These are phyloP conservation scores for Eupristina koningsbergeri DNA, from an alignment of 1,140 invertebrate species.

Conservation along the genomic window DNA sequence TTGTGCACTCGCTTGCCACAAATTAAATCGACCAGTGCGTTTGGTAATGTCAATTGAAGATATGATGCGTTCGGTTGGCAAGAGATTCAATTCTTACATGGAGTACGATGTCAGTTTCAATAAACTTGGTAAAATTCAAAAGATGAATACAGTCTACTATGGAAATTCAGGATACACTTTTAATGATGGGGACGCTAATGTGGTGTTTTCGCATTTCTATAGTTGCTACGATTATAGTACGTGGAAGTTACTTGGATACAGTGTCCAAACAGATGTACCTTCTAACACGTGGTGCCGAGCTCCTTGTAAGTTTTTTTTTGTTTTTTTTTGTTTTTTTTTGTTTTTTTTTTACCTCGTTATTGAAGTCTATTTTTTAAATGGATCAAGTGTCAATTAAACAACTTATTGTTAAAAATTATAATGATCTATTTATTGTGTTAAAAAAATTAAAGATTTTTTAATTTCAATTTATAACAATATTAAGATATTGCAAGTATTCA, in stretches of 20 bases:
- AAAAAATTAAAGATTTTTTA: no score
- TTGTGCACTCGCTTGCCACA: conserved; percentile 77
- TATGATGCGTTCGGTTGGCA: conserved; percentile 80
- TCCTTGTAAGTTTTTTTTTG: conserved; percentile 74
- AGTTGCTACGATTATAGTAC: conserved; percentile 76
- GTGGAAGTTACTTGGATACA: conserved; percentile 75
- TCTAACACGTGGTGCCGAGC: conserved; percentile 77
- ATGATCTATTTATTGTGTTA: no score
- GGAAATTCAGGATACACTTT: conserved; percentile 78
- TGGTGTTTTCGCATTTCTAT: conserved; percentile 60
- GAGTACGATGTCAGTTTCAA: conserved; percentile 82
- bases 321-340: no score
- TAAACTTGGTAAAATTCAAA: conserved; percentile 79
- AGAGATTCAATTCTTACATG: conserved; percentile 75
- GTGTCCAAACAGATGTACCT: conserved; percentile 77
- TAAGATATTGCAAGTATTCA: no score
- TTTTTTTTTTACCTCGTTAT: no score
- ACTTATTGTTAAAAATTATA: no score
- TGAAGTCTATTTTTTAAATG: no score
- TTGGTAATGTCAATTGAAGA: conserved; percentile 78
- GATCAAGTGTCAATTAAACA: no score
- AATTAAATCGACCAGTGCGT: conserved; percentile 77
- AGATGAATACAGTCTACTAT: conserved; percentile 77
- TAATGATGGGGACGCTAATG: conserved; percentile 63
- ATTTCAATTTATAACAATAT: no score